These are phyloP conservation scores for Eucriotettix oculatus DNA, from an alignment of 2,888 invertebrate species.

Conservation along the genomic window DNA sequence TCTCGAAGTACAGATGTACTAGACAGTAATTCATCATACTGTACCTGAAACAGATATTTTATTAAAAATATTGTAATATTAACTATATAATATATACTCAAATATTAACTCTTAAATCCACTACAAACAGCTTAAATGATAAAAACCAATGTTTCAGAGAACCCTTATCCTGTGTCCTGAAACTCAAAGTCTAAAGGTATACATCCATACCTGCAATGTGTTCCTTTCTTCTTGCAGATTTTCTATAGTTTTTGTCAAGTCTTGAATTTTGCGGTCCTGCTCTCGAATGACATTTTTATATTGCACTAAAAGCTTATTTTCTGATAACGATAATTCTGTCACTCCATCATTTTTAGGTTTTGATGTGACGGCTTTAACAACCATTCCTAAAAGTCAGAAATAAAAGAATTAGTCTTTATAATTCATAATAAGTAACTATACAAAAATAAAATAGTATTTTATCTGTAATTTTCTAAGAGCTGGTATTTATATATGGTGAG, in stretches of 20 bases:
- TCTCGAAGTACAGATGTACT: conserved; percentile 62
- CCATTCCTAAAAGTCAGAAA: conserved; percentile 9
- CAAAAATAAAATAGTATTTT: too few relatives aligned
- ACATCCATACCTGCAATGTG: conserved; percentile 25
- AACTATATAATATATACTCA: too few relatives aligned
- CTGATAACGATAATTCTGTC: conserved; percentile 26
- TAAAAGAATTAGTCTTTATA: not conserved
- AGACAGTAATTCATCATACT: conserved; percentile 49
- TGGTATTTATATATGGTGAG: too few relatives aligned
- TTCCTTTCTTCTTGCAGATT: conserved; percentile 26
- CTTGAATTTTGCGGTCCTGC: conserved; percentile 57
- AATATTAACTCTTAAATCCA: too few relatives aligned
- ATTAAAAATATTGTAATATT: too few relatives aligned
- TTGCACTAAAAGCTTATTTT: conserved; percentile 41
- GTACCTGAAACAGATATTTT: conserved; percentile 22
- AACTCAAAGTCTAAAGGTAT: too few relatives aligned
- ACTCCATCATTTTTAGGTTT: conserved; percentile 7
- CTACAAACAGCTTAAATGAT: too few relatives aligned
- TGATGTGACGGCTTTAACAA: conserved; percentile 12
- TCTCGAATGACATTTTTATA: conserved; percentile 84
- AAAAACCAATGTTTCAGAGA: too few relatives aligned
- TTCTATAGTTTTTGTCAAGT: conserved; percentile 32
- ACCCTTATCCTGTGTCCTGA: too few relatives aligned
- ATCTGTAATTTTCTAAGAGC: too few relatives aligned
- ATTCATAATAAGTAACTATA: too few relatives aligned